Evolutionary conservation across 2,888 invertebrate genomes (phyloP).

Genomic region (Drosophila glabriapex): DNA sequence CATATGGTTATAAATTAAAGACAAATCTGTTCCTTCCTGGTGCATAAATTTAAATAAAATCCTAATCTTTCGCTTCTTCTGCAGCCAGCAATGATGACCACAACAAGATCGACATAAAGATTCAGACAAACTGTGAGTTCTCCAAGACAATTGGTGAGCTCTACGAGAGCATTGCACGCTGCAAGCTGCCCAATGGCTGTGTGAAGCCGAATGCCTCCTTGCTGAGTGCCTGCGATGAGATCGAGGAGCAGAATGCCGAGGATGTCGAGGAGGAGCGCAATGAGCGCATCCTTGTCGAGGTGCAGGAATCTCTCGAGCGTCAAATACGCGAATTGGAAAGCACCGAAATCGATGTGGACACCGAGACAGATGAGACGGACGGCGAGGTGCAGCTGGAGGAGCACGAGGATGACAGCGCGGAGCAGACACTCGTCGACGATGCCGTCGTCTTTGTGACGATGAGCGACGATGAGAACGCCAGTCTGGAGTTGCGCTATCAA

Average conservation of each 20-base stretch:
- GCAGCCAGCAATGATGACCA: conserved; percentile 69
- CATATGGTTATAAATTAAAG: neutral
- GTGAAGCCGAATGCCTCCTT: conserved; percentile 41
- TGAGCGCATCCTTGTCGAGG: conserved; percentile 90
- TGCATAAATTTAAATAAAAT: neutral
- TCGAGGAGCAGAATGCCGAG: conserved; percentile 85
- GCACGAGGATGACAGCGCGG: conserved; percentile 71
- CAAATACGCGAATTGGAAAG: conserved; percentile 91
- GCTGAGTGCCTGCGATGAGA: conserved; percentile 86
- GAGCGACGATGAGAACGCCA: conserved; percentile 85
- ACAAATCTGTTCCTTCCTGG: neutral
- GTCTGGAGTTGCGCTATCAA: conserved; percentile 90
- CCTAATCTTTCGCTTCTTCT: neutral
- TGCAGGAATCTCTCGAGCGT: conserved; percentile 91
- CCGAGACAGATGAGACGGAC: conserved; percentile 92
- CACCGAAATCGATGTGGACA: conserved; percentile 91
- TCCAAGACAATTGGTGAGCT: conserved; percentile 85
- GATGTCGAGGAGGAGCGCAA: conserved; percentile 89
- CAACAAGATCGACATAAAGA: conserved; percentile 85
- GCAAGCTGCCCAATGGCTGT: conserved; percentile 63
- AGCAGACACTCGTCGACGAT: conserved; percentile 64
- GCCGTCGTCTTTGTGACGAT: conserved; percentile 82
- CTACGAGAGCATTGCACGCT: conserved; percentile 82
- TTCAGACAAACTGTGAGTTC: conserved; percentile 85
- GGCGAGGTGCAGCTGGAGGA: conserved; percentile 83